Evolutionary conservation across 1,140 invertebrate species (phyloP).

Genomic region (Antheraea pernyi): DNA sequence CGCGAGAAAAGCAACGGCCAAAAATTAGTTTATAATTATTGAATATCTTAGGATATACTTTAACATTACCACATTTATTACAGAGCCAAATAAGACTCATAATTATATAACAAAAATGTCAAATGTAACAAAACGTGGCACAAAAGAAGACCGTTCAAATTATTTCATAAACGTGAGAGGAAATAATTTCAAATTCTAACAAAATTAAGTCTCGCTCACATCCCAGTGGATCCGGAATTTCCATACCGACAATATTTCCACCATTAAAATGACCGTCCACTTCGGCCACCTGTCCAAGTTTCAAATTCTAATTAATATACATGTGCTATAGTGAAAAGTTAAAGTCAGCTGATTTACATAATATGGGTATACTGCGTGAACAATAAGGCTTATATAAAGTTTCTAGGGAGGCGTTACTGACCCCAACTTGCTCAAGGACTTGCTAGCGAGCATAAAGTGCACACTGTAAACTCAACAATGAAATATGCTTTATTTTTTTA

Average conservation of each 20-base stretch:
- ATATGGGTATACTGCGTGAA: slow-evolving; percentile 20
- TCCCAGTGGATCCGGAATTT: slow-evolving; percentile 7
- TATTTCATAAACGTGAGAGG: neutral
- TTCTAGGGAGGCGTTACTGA: slow-evolving; percentile 19
- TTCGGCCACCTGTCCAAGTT: slow-evolving; percentile 10
- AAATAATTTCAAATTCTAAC: slow-evolving; percentile 4
- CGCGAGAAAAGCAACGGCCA: too few species aligned
- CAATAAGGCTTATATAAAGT: slow-evolving; percentile 14
- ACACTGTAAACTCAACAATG: neutral
- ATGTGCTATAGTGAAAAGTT: slow-evolving; percentile 7
- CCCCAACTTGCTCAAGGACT: slow-evolving; percentile 12
- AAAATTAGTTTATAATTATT: too few species aligned
- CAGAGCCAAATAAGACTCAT: too few species aligned
- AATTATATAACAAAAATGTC: too few species aligned
- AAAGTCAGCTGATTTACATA: slow-evolving; percentile 23
- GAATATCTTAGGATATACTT: too few species aligned
- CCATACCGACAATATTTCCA: slow-evolving; percentile 2
- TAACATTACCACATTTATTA: too few species aligned
- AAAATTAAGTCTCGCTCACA: slow-evolving; percentile 1
- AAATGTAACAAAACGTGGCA: too few species aligned
- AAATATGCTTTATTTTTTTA: neutral
- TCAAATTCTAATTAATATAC: slow-evolving; percentile 26
- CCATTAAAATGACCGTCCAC: neutral
- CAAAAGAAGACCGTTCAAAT: neutral
- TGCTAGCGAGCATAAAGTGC: slow-evolving; percentile 3